These are phyloP conservation scores for Leptopilina syphax DNA, from an alignment of 2,888 invertebrate species.

Conservation along the genomic window DNA sequence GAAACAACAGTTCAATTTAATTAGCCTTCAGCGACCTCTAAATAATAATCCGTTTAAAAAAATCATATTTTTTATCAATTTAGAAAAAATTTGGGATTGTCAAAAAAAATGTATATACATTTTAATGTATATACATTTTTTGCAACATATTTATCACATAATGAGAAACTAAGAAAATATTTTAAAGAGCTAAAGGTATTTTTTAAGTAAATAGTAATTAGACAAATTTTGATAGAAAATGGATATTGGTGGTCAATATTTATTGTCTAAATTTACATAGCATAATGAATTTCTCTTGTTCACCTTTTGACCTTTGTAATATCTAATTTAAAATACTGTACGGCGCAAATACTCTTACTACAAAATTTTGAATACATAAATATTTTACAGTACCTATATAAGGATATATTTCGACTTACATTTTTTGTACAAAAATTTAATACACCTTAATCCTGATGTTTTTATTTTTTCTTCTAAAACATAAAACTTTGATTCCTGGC, in stretches of 20 bases:
- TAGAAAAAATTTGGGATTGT: too few relatives aligned
- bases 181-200: not conserved
- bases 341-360: not conserved
- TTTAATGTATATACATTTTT: too few relatives aligned
- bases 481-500: constrained; percentile 2
- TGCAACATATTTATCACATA: too few relatives aligned
- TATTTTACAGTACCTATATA: too few relatives aligned
- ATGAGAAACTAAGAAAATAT: too few relatives aligned
- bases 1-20: too few relatives aligned
- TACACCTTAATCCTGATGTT: not conserved
- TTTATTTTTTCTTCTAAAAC: not conserved
- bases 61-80: too few relatives aligned
- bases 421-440: too few relatives aligned
- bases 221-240: not conserved
- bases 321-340: not conserved
- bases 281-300: not conserved
- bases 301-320: constrained; percentile 8
- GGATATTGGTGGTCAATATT: not conserved
- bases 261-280: not conserved
- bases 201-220: not conserved
- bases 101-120: too few relatives aligned
- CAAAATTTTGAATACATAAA: not conserved
- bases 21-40: too few relatives aligned
- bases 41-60: too few relatives aligned
- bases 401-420: too few relatives aligned